phyloP scores from a whole-genome alignment of 2,113 vertebrate genomes.

The Vimba vimba region DNA sequence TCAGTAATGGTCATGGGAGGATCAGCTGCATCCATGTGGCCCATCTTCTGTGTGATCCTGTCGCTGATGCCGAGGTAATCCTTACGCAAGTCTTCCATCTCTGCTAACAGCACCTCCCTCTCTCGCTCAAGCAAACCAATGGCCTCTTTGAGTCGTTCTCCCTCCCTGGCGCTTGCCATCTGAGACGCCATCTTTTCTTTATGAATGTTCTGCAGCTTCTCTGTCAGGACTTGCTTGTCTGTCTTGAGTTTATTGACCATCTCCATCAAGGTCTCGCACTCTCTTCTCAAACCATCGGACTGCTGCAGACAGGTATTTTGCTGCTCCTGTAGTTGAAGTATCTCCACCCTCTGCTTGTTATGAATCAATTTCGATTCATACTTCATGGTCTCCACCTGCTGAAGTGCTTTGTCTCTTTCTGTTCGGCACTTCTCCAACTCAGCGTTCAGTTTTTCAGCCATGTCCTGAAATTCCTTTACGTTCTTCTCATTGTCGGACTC shows the following conservation, averaged over 20 bases:
- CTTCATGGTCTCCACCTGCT: conserved; percentile 46
- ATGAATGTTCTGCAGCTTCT: conserved; percentile 38
- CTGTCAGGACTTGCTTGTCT: conserved; percentile 49
- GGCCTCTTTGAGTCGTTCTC: conserved; percentile 41
- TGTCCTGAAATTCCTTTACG: conserved; percentile 30
- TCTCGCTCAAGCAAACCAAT: conserved; percentile 49
- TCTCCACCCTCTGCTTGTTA: conserved; percentile 39
- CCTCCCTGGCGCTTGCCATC: conserved; percentile 26
- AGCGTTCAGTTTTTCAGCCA: conserved; percentile 10
- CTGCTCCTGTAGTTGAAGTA: conserved; percentile 45
- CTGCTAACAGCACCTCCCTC: conserved; percentile 48
- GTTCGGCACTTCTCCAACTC: conserved; percentile 39
- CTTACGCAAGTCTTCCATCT: conserved; percentile 55
- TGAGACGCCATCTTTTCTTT: conserved; percentile 41
- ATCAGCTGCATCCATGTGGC: conserved; percentile 43
- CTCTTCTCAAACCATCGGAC: conserved; percentile 29
- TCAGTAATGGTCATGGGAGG: conserved; percentile 46
- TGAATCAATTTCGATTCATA: conserved; percentile 32
- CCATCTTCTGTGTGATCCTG: conserved; percentile 55
- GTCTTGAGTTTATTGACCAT: conserved; percentile 48
- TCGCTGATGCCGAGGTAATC: conserved; percentile 61
- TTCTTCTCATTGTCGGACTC: conserved; percentile 45
- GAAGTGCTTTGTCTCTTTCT: conserved; percentile 18
- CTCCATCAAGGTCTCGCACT: conserved; percentile 43
- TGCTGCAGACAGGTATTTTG: conserved; percentile 19